phyloP scores from a whole-genome alignment of 1,140 invertebrate genomes.

The Pseudomyrmex flavicornis region DNA sequence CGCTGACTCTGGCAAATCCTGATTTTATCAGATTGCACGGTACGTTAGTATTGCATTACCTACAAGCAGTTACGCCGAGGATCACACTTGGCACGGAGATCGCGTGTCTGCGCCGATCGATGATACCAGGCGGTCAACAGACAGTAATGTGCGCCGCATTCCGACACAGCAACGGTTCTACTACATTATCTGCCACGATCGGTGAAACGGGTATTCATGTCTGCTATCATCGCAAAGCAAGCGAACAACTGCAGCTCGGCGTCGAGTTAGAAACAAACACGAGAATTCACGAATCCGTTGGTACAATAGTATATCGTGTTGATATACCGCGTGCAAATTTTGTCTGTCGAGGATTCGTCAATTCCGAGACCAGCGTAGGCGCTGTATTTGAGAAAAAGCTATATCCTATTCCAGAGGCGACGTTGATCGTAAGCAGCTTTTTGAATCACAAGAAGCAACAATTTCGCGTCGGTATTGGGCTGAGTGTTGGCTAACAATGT shows the following conservation, averaged over 20 bases:
- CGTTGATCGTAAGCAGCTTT: conserved; percentile 89
- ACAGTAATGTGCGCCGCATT: conserved; percentile 88
- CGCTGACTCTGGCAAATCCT: conserved; percentile 89
- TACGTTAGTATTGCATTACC: conserved; percentile 89
- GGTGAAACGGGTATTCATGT: conserved; percentile 88
- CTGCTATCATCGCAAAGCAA: conserved; percentile 90
- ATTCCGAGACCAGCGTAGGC: conserved; percentile 90
- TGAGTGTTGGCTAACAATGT: conserved; percentile 85
- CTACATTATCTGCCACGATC: conserved; percentile 90
- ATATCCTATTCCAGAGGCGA: conserved; percentile 88
- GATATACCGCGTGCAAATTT: conserved; percentile 91
- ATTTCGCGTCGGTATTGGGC: conserved; percentile 87
- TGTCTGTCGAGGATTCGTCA: conserved; percentile 89
- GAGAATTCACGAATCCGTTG: conserved; percentile 88
- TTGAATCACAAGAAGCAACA: conserved; percentile 89
- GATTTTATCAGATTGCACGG: conserved; percentile 88
- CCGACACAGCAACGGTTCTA: conserved; percentile 88
- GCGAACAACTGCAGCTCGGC: conserved; percentile 88
- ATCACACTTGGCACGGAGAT: conserved; percentile 91
- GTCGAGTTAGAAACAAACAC: conserved; percentile 88
- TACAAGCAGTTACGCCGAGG: conserved; percentile 89
- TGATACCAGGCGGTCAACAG: conserved; percentile 88
- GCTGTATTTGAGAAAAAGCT: conserved; percentile 91
- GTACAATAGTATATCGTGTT: conserved; percentile 90
- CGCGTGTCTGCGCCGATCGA: conserved; percentile 88